Evolutionary conservation across 2,888 invertebrate genomes (phyloP), one percentile per base, ranked within the genome.

Genomic region (Dryadula phaetusa): DNA sequence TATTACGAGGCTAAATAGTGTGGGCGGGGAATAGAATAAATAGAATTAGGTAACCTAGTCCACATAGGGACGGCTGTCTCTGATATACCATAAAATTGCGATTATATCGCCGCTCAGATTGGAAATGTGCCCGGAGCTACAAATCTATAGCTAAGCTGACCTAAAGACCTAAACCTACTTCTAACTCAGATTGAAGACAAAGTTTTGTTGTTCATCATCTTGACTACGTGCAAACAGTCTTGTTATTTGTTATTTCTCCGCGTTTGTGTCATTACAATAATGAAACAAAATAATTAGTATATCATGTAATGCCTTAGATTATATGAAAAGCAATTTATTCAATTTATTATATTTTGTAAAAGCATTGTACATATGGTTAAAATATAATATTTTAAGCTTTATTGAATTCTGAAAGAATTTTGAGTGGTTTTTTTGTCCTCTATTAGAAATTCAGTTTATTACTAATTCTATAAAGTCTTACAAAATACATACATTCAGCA

Each of bases 101-200:
- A 85, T 84, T 79, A 82, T 81, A 79, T 82, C 77, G 77, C 76
- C 70, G 69, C 72, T 75, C 74, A 75, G 74, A 78, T 87, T 86
- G 87, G 85, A 86, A 81, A 77, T 40, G 69, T 82, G 87, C 87
- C 85, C 83, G 75, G 62, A 58, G 66, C 66, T 40, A 63, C 65
- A 67, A 73, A 75, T 70, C 70, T 69, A 70, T 71, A 61, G 64
- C 64, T 22, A 54, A 20, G 49, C 66, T 72, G 70, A 70, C 71
- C 71, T 70, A 64, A 56, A 74, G 70, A 69, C 65, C 58, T 62
- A 52, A 65, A 56, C 62, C 49, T 62, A 62, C 52, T 66, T 52
- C 49, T 42, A 49, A 61, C 18, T 34, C 58, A 28, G 64, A 34
- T 32, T 47, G 34, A 62, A 6, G 34, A 22, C 22, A 22, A 62